Conservation (phyloP, 2,113 vertebrate species). For the Dasyprocta punctata region DNA sequence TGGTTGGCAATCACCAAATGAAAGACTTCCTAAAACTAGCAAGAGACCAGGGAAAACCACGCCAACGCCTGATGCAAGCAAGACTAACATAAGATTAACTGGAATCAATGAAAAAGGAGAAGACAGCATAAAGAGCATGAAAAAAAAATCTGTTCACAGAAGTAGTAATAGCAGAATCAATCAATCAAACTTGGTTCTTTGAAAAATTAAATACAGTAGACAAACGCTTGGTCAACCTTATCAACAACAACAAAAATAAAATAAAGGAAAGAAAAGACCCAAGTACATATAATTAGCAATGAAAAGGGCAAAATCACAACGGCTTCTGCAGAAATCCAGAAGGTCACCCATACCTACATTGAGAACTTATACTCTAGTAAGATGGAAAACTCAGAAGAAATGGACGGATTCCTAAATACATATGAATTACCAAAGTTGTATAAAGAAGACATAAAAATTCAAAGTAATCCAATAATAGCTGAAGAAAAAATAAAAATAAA, state of each 20-base stretch:
- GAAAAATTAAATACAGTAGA: neutral
- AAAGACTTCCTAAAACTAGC: too few species aligned
- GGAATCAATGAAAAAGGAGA: too few species aligned
- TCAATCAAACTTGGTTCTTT: neutral
- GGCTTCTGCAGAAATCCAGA: neutral
- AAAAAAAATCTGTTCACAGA: too few species aligned
- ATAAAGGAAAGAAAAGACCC: neutral
- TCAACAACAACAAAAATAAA: neutral
- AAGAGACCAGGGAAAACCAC: neutral
- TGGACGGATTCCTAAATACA: neutral
- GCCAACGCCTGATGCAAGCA: neutral
- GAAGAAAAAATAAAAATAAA: neutral
- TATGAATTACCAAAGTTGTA: neutral
- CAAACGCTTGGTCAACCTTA: neutral
- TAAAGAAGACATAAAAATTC: neutral
- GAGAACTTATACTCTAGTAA: neutral
- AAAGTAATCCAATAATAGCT: neutral
- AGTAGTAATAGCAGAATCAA: neutral
- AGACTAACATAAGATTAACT: too few species aligned
- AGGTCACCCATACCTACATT: neutral
- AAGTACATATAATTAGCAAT: neutral
- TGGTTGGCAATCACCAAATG: too few species aligned
- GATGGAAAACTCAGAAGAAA: neutral
- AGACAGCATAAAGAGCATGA: too few species aligned
- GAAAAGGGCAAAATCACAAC: neutral